Evolutionary conservation across 2,888 invertebrate species (phyloP), one percentile per base, ranked within the genome.

Genomic region (Brenthis hecate): DNA sequence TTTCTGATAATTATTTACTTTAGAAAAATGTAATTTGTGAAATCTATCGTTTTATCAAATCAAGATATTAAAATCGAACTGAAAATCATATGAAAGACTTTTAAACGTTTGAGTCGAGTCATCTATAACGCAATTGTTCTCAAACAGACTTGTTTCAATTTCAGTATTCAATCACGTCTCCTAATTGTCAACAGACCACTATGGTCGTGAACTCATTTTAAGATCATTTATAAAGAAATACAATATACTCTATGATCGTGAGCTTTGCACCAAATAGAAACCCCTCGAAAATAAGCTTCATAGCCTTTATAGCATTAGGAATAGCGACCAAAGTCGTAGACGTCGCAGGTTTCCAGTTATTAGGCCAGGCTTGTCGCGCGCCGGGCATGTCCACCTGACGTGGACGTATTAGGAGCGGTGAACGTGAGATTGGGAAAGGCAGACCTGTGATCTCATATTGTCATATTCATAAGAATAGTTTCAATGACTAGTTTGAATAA

Each of bases 121-220:
- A 23, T 23, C 53, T 19, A 54, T 43, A 36, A 8, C 36, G 36
- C 11, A 43, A 43, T 43, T 43, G 11, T 43, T 43, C 36, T 48
- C n/a, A 50, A 23, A 50, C 8, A 14, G 57, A 67, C 56, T 32
- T 57, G 32, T 36, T 60, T 55, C 54, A 72, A 72, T 77, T 74
- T 74, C 72, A 74, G 74, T 76, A 61, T 53, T 66, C 64, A 69
- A 73, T 68, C 72, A 73, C 70, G 66, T 70, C 67, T 23, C 68
- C 61, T 65, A 72, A 72, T 71, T 63, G 61, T 65, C 65, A 68
- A 69, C 67, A 71, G 68, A 65, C 50, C 47, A 48, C 64, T 86
- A 88, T 84, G 89, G 89, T 70, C 85, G 81, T 88, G 87, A 76
- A 76, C 82, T 85, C 85, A 86, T 87, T 87, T 88, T 85, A 85